Conservation (phyloP, 53 echinoderm and acorn worm species). For the Crossaster papposus region DNA sequence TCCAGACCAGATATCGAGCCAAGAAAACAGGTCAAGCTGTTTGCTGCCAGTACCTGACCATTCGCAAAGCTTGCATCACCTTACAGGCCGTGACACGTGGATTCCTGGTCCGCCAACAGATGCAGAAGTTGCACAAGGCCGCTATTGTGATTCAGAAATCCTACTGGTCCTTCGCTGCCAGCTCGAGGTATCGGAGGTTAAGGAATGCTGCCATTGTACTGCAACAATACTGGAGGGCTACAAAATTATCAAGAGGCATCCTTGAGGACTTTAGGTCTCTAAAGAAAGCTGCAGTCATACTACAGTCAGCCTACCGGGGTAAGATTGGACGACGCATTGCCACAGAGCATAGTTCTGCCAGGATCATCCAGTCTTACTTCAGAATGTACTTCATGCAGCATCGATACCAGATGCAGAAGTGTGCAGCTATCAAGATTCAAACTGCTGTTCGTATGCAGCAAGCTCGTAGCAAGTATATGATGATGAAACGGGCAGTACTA, state of each 20-base stretch:
- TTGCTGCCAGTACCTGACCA: conserved; percentile 29
- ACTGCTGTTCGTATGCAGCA: conserved; percentile 60
- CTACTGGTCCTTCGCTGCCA: conserved; percentile 50
- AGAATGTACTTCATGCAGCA: conserved; percentile 56
- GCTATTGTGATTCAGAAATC: conserved; percentile 73
- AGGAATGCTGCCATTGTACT: conserved; percentile 62
- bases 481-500: conserved; percentile 44
- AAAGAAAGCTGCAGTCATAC: conserved; percentile 59
- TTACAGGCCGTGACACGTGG: conserved; percentile 67
- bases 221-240: conserved; percentile 60
- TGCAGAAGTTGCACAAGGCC: conserved; percentile 59
- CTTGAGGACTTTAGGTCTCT: conserved; percentile 26
- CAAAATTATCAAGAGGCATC: neutral
- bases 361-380: conserved; percentile 75
- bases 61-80: conserved; percentile 30
- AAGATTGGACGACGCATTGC: conserved; percentile 51
- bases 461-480: conserved; percentile 33
- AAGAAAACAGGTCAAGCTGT: neutral
- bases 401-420: conserved; percentile 53
- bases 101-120: conserved; percentile 35
- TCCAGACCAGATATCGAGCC: conserved; percentile 56
- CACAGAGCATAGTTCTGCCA: conserved; percentile 65
- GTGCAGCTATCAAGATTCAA: conserved; percentile 76
- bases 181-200: conserved; percentile 46
- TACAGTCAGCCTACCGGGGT: conserved; percentile 69